Base-by-base conservation (phyloP, 2,888 invertebrate species). In the Priocnemis perturbator region DNA sequence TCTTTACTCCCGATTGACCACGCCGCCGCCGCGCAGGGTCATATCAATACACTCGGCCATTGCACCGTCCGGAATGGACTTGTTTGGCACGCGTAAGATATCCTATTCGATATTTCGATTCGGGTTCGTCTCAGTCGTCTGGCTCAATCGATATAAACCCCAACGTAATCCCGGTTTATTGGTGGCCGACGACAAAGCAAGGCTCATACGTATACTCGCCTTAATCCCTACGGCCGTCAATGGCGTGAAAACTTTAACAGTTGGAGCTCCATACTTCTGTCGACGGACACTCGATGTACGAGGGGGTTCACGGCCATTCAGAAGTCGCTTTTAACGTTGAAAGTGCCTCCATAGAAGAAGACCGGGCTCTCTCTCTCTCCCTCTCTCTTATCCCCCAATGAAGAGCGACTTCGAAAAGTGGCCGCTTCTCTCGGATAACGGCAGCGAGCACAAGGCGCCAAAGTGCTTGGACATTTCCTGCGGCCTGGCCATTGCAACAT, bases 201-300 rank as follows among this genome's bases (percentile, higher is more conserved):
- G 58, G 44, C 66, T 69, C 59, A 67, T 68, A 70, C 67, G 68
- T 74, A 69, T 60, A 67, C 71, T 37, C 65, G 65, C 70, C 69
- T 77, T 71, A 73, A 80, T 73, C 73, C 71, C 67, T 56, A 58
- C 48, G 15, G 67, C 55, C 67, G 74, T 76, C 72, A 78, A 76
- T 76, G 73, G 72, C 71, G 76, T 66, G 78, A 80, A 73, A 81
- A 76, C 73, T 79, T 80, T 53, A 80, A 67, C 71, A 69, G 77
- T 77, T 73, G 55, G 69, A 69, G 58, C 53, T 37, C 62, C 55
- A 19, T n/a, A 63, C 47, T 55, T 19, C 20, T 48, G 67, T 62
- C 70, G 66, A 21, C 64, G 72, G 65, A 60, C 61, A 68, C 74
- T 79, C 77, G 79, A 74, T 73, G 66, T 58, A 60, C 53, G 68